Conservation (phyloP, 2,888 invertebrate genomes). For the Chouioia cunea region DNA sequence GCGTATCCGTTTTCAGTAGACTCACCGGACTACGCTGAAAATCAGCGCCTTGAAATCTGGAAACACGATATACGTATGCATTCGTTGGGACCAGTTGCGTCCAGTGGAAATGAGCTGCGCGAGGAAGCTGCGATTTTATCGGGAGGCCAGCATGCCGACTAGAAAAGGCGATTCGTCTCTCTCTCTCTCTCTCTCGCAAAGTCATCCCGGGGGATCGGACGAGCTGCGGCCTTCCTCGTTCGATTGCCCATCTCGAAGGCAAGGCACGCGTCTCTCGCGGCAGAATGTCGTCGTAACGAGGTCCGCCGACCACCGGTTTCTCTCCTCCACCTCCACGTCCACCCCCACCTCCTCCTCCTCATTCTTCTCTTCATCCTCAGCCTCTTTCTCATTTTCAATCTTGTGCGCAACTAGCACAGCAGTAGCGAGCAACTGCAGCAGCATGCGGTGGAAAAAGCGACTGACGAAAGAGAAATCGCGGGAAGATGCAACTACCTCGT, state of each 20-base stretch:
- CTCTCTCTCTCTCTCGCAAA: slow-evolving; percentile 48
- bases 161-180: slow-evolving; percentile 40
- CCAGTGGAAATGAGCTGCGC: neutral
- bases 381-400: slow-evolving; percentile 20
- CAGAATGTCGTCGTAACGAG: slow-evolving; percentile 68
- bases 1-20: slow-evolving; percentile 29
- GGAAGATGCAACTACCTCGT: slow-evolving; percentile 26
- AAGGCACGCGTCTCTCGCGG: slow-evolving; percentile 66
- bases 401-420: neutral
- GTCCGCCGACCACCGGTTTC: slow-evolving; percentile 57
- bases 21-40: neutral
- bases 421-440: slow-evolving; percentile 1
- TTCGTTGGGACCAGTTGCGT: neutral
- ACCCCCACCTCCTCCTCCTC: slow-evolving; percentile 40
- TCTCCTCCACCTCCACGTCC: slow-evolving; percentile 41
- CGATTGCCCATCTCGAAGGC: slow-evolving; percentile 66
- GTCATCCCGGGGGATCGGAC: slow-evolving; percentile 24
- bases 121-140: slow-evolving; percentile 38
- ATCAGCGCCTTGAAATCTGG: slow-evolving; percentile 38
- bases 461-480: slow-evolving; percentile 45
- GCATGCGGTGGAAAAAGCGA: neutral
- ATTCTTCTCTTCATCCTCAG: slow-evolving; percentile 36
- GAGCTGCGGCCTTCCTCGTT: slow-evolving; percentile 49
- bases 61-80: slow-evolving; percentile 29
- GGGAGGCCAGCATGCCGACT: neutral